phyloP scores from a whole-genome alignment of 2,797 vertebrate genomes.

The Urophycis tenuis region DNA sequence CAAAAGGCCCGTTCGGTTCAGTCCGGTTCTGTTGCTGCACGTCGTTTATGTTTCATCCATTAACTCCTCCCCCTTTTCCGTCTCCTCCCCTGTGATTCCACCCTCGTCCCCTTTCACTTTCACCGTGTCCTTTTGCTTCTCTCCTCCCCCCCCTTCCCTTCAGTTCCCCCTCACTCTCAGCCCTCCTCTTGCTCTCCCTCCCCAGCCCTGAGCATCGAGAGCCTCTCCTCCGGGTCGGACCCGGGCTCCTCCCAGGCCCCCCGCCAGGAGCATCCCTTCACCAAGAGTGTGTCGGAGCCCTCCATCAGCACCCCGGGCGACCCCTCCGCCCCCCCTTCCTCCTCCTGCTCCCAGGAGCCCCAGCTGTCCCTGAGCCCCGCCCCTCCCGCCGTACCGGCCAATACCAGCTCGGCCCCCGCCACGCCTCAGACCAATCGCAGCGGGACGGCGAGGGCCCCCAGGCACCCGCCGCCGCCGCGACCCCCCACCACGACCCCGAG shows the following conservation, averaged over 20 bases:
- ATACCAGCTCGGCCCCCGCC: slow-evolving; percentile 72
- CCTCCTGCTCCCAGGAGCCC: slow-evolving; percentile 46
- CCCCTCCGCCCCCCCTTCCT: slow-evolving; percentile 43
- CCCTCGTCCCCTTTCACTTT: slow-evolving; percentile 3
- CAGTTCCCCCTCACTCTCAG: slow-evolving; percentile 79
- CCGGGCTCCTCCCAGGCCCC: slow-evolving; percentile 64
- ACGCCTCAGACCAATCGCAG: slow-evolving; percentile 76
- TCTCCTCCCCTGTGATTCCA: slow-evolving; percentile 19
- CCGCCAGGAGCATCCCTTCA: slow-evolving; percentile 69
- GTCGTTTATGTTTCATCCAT: neutral
- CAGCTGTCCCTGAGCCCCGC: slow-evolving; percentile 36
- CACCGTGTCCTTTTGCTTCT: slow-evolving; percentile 18
- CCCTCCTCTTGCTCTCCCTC: slow-evolving; percentile 84
- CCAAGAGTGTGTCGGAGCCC: slow-evolving; percentile 90
- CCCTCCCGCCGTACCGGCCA: slow-evolving; percentile 46
- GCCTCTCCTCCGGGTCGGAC: too few relatives aligned
- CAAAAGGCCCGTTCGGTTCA: too few relatives aligned
- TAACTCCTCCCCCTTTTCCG: neutral
- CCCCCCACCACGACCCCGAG: slow-evolving; percentile 47
- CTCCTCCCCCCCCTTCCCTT: slow-evolving; percentile 33
- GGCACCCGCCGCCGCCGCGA: slow-evolving; percentile 46
- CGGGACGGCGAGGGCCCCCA: slow-evolving; percentile 55
- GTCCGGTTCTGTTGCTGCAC: too few relatives aligned
- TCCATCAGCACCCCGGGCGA: slow-evolving; percentile 72
- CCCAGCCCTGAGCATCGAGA: slow-evolving; percentile 78